Evolutionary conservation across 92 coral and sea anemone genomes (phyloP).

Genomic region (Ricordea florida): DNA sequence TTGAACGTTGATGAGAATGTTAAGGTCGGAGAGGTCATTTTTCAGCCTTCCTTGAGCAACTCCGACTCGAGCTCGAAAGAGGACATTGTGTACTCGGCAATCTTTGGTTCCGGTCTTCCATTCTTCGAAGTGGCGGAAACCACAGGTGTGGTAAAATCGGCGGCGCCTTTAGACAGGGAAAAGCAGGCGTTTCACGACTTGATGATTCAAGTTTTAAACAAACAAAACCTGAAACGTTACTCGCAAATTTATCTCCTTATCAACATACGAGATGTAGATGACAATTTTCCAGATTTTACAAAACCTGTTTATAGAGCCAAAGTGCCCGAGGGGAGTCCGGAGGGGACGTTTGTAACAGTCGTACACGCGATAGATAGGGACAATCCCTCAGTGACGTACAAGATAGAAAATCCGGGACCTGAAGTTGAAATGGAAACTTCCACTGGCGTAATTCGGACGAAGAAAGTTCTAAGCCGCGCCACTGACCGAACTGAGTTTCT

Average conservation of each 20-base stretch:
- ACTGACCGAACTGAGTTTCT: conserved; percentile 49
- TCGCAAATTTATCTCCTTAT: conserved; percentile 53
- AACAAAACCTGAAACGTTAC: conserved; percentile 42
- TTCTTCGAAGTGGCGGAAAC: conserved; percentile 53
- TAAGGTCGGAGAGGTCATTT: conserved; percentile 42
- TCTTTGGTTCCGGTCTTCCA: conserved; percentile 63
- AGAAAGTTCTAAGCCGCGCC: conserved; percentile 28
- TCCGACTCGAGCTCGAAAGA: conserved; percentile 61
- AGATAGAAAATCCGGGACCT: not conserved
- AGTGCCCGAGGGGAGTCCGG: conserved; percentile 75
- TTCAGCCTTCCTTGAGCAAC: conserved; percentile 57
- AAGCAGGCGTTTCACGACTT: conserved; percentile 53
- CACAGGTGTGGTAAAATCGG: conserved; percentile 70
- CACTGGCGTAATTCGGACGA: conserved; percentile 73
- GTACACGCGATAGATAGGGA: conserved; percentile 76
- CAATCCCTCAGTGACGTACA: conserved; percentile 23
- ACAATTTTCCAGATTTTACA: conserved; percentile 65
- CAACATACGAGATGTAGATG: conserved; percentile 57
- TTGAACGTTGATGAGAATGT: conserved; percentile 41
- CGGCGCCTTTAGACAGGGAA: conserved; percentile 63
- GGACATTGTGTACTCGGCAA: conserved; percentile 54
- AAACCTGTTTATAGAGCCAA: conserved; percentile 51
- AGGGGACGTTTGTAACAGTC: conserved; percentile 69
- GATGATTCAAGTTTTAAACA: conserved; percentile 66
- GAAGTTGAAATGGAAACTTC: conserved; percentile 48